phyloP scores from a whole-genome alignment of 2,113 vertebrate genomes.

The Gymnobelideus leadbeateri region DNA sequence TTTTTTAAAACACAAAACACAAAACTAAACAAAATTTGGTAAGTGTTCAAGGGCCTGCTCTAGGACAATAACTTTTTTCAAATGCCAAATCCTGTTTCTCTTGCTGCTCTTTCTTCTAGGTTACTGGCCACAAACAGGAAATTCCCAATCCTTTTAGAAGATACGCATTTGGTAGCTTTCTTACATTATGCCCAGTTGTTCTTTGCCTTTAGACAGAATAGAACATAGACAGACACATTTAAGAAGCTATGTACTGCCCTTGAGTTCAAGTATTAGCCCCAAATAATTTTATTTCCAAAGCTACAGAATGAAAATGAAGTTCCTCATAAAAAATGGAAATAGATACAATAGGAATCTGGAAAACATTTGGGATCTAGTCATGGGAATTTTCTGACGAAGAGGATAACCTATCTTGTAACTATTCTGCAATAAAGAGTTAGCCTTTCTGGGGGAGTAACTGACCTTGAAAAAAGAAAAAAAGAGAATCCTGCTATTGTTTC shows the following conservation, averaged over 20 bases:
- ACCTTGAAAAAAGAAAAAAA: background rate
- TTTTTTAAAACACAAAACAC: background rate
- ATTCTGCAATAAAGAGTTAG: background rate
- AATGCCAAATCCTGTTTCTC: background rate
- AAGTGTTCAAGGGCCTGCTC: background rate
- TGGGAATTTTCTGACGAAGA: background rate
- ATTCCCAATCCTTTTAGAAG: background rate
- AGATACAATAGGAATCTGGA: background rate
- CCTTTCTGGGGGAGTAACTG: background rate
- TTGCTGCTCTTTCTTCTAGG: accelerated
- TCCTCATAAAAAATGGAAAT: too few species aligned
- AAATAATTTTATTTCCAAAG: background rate
- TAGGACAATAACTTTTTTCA: too few species aligned
- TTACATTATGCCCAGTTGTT: background rate
- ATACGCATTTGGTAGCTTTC: background rate
- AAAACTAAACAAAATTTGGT: background rate
- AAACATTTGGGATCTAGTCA: background rate
- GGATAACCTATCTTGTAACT: background rate
- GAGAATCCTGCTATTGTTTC: background rate
- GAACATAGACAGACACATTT: background rate
- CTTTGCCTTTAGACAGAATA: background rate
- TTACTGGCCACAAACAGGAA: accelerated
- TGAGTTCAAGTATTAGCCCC: background rate
- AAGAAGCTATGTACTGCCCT: background rate
- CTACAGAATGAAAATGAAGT: background rate